A percentile compares a stretch with the other conserved stretches of the same genome.
Conservation (phyloP, 2,888 invertebrate genomes). For the Piscicola geometra region DNA sequence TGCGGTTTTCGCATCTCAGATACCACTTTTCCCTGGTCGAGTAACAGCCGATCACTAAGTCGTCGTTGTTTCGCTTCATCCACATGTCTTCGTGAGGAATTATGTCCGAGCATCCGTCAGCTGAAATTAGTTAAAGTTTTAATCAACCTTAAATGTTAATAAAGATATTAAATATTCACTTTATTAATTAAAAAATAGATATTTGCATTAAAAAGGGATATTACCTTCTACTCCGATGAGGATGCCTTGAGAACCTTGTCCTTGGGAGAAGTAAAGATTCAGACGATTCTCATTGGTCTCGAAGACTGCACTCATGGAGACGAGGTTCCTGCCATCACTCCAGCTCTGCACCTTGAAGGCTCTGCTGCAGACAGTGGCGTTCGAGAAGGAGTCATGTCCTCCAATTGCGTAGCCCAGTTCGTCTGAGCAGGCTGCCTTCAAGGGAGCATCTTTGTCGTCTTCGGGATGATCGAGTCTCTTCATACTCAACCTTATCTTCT, state of each 20-base stretch:
- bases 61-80: too few relatives aligned
- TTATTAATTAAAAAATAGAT: neutral
- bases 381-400: neutral
- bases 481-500: slow-evolving; percentile 8
- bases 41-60: too few relatives aligned
- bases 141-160: neutral
- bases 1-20: too few relatives aligned
- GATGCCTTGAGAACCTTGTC: neutral
- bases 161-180: neutral
- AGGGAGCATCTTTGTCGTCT: neutral
- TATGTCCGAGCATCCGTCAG: too few relatives aligned
- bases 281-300: neutral
- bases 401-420: neutral
- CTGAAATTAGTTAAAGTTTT: slow-evolving; percentile 27
- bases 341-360: neutral
- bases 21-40: too few relatives aligned
- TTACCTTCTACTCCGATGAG: slow-evolving; percentile 7
- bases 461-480: neutral
- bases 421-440: neutral
- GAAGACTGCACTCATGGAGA: neutral
- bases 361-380: neutral
- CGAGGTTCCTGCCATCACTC: neutral
- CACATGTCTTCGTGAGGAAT: too few relatives aligned
- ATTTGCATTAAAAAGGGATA: too few relatives aligned
- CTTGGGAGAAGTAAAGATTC: neutral